Evolutionary conservation across 2,797 vertebrate genomes (phyloP), one percentile per base, ranked within the genome.

Genomic region (Carduelis carduelis): DNA sequence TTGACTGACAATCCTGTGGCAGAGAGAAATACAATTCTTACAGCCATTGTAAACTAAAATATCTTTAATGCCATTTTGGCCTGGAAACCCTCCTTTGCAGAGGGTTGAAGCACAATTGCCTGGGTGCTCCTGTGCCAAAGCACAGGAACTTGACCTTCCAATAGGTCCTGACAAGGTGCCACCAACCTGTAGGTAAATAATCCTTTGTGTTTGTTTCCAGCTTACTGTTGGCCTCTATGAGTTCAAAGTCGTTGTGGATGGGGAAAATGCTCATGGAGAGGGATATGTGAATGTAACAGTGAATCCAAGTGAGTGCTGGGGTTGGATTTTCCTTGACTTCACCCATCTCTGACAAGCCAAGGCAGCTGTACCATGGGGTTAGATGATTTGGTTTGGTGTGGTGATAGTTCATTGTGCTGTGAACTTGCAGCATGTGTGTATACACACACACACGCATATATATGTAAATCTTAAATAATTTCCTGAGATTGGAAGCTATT

Each of bases 281-380:
- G 99, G 99, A 87, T 99, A 98, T 3, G 99, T 99, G 96, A 99
- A 99, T 8, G 99, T 99, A 26, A 99, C 99, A 0, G 99, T 99
- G 72, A 99, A 99, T 94, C 99, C 99, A 98, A 98, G 99, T 99
- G 97, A 97, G 97, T 93, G 88, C 5, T 71, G 55, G 56, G 17
- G 4, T 22, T 49, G 50, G 22, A 7, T 52, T 82, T 52, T 50
- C 32, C 39, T 66, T 64, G 11, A 6, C 6, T 65, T 80, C 18
- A 10, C 18, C 37, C 37, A 3, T 35, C 14, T 81, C 49, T 71
- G 47, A 12, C 41, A 43, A 68, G 9, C 68, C 53, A 7, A n/a
- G 39, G 18, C n/a, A 53, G 11, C 49, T 63, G 12, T 35, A 4
- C 28, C 18, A 1, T 13, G 17, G 68, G 21, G 18, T 63, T 86